Evolutionary conservation across 2,888 invertebrate genomes (phyloP).

Genomic region (Polia nebulosa): DNA sequence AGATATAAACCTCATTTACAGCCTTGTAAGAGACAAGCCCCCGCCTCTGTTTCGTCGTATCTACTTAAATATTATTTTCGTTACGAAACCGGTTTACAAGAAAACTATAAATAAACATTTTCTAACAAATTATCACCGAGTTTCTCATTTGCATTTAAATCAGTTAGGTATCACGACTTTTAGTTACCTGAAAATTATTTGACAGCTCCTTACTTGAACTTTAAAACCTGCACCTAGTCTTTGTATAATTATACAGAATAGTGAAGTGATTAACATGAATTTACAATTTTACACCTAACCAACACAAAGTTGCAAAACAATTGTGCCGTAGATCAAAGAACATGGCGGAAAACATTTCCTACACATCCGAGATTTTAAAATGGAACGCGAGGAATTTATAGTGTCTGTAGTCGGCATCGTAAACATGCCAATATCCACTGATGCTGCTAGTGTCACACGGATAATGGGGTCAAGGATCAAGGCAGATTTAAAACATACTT

Average conservation of each 20-base stretch:
- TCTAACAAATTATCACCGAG: conserved; percentile 20
- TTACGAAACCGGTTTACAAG: conserved; percentile 25
- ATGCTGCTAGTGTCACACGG: conserved; percentile 65
- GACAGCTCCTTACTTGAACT: conserved; percentile 37
- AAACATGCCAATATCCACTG: conserved; percentile 73
- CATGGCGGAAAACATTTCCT: conserved; percentile 53
- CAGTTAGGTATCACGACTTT: conserved; percentile 21
- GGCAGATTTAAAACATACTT: conserved; percentile 66
- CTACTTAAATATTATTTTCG: conserved; percentile 29
- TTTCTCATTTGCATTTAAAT: conserved; percentile 43
- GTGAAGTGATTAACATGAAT: conserved; percentile 38
- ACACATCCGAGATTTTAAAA: conserved; percentile 52
- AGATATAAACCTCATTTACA: conserved; percentile 20
- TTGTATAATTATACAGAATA: conserved; percentile 37
- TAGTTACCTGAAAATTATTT: conserved; percentile 26
- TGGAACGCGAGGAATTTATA: conserved; percentile 64
- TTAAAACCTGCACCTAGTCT: conserved; percentile 14
- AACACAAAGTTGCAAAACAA: conserved; percentile 28
- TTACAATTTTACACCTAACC: conserved; percentile 39
- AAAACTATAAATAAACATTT: conserved; percentile 43
- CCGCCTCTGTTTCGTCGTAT: conserved; percentile 5
- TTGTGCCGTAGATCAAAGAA: conserved; percentile 39
- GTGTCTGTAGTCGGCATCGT: conserved; percentile 65
- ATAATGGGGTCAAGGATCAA: conserved; percentile 77
- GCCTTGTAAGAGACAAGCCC: background rate